A percentile compares a stretch with the other conserved stretches of the same genome.
These are phyloP conservation scores for Nemoura dubitans DNA, from an alignment of 2,888 invertebrate species.

Conservation along the genomic window DNA sequence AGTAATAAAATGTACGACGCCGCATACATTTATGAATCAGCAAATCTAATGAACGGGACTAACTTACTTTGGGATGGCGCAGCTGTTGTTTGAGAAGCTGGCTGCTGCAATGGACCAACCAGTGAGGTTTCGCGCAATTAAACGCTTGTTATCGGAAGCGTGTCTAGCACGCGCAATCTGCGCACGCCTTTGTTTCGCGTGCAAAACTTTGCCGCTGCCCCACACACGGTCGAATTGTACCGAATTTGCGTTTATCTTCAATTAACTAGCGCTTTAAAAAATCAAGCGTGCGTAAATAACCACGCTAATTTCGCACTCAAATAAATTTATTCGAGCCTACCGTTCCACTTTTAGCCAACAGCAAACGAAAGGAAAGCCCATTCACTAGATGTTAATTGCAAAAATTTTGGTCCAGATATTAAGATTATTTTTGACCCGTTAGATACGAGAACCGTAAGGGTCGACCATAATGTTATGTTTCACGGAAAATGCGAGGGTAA, in stretches of 20 bases:
- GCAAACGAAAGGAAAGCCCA: neutral
- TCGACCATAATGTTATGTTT: neutral
- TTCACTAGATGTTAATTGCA: neutral
- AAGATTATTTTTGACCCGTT: neutral
- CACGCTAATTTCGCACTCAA: neutral
- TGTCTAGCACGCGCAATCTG: neutral
- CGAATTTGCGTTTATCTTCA: neutral
- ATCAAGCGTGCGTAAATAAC: neutral
- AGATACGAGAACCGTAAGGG: neutral
- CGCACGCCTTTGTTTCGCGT: neutral
- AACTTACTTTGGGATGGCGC: neutral
- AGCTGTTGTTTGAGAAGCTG: neutral
- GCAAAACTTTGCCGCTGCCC: neutral
- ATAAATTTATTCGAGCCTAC: neutral
- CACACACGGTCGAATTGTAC: too few species aligned
- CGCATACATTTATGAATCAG: neutral
- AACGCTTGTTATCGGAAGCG: neutral
- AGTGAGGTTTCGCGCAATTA: neutral
- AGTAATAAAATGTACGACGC: conserved; percentile 22
- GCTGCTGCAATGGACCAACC: neutral
- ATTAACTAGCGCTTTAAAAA: neutral
- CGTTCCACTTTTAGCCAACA: neutral
- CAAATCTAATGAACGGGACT: neutral
- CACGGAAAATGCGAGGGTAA: neutral
- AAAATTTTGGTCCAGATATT: neutral